Conservation (phyloP, 1,140 invertebrate genomes). For the Aphidius ervi region DNA sequence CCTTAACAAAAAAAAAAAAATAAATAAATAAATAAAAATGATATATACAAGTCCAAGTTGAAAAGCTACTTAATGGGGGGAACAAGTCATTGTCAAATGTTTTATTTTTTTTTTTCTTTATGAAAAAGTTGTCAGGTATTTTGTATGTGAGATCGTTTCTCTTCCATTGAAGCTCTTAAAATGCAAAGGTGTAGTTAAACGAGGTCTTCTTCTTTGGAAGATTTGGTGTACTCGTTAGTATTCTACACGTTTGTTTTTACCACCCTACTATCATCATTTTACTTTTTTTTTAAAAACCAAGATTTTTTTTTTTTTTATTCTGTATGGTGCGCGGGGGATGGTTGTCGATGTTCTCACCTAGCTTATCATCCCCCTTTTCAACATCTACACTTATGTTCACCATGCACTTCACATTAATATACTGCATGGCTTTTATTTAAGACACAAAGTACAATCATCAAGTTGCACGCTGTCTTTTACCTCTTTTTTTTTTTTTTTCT, state of each 20-base stretch:
- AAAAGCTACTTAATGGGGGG: constrained; percentile 8
- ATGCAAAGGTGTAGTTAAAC: constrained; percentile 51
- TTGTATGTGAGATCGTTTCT: constrained; percentile 7
- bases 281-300: not conserved
- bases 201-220: constrained; percentile 40
- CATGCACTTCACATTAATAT: constrained; percentile 56
- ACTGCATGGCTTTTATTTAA: constrained; percentile 44
- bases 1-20: no score
- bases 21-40: no score
- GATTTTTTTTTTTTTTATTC: constrained; percentile 8
- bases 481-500: not conserved
- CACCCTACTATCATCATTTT: constrained; percentile 6
- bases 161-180: constrained; percentile 41
- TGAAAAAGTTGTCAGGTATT: constrained; percentile 22
- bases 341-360: not conserved
- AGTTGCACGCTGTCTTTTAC: constrained; percentile 13
- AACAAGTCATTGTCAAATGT: no score
- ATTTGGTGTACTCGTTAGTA: constrained; percentile 50
- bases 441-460: constrained; percentile 44
- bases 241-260: constrained; percentile 34
- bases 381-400: constrained; percentile 32
- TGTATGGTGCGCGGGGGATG: no score
- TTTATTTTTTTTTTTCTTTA: not conserved
- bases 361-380: constrained; percentile 7
- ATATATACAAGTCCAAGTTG: not conserved